These are phyloP conservation scores for Eristalis arbustorum DNA, from an alignment of 2,888 invertebrate species.

Conservation along the genomic window DNA sequence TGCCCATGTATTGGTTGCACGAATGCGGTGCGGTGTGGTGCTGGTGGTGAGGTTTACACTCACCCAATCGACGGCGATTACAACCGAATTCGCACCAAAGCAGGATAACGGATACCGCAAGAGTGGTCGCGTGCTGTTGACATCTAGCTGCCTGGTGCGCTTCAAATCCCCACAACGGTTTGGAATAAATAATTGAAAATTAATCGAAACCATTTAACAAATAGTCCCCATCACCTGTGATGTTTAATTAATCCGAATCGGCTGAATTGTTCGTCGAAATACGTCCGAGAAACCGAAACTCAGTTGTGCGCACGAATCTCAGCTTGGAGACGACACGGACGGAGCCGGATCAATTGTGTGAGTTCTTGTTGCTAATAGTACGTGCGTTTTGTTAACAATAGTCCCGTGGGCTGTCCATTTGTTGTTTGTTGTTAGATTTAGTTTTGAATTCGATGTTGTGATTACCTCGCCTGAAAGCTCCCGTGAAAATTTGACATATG, in stretches of 20 bases:
- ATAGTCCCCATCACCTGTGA: neutral
- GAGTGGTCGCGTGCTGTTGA: conserved; percentile 68
- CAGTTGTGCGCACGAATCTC: neutral
- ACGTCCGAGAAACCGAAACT: neutral
- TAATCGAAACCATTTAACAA: conserved; percentile 27
- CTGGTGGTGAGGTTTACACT: conserved; percentile 29
- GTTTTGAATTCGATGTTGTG: conserved; percentile 67
- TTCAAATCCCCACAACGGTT: neutral
- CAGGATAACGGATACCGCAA: conserved; percentile 70
- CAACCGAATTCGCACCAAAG: conserved; percentile 64
- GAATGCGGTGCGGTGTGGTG: conserved; percentile 14
- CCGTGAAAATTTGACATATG: conserved; percentile 70
- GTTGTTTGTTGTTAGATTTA: conserved; percentile 63
- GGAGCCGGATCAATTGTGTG: conserved; percentile 6
- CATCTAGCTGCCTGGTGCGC: conserved; percentile 50
- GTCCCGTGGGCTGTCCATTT: neutral
- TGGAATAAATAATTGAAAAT: conserved; percentile 22
- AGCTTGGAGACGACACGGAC: neutral
- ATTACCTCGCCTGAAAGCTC: conserved; percentile 64
- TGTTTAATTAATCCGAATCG: neutral
- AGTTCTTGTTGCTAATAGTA: conserved; percentile 4
- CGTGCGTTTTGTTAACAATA: conserved; percentile 13
- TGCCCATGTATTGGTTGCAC: conserved; percentile 51
- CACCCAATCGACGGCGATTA: conserved; percentile 48
- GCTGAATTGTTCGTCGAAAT: neutral